Evolutionary conservation across 2,888 invertebrate genomes (phyloP), one percentile per base, ranked within the genome.

Genomic region (Epiblema foenella): DNA sequence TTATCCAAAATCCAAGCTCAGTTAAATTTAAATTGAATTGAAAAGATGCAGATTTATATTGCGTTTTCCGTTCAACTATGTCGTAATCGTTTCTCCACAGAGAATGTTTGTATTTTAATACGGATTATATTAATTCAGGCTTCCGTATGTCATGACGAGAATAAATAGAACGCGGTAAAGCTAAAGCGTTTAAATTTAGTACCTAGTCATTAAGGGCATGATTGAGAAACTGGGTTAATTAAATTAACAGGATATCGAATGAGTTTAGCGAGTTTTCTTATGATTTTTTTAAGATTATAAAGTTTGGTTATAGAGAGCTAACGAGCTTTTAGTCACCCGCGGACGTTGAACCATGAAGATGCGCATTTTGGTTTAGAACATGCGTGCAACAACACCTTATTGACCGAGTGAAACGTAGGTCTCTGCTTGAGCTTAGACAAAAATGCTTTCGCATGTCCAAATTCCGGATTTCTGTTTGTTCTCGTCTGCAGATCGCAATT

Each of bases 71-170:
- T 12, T 8, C 33, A 20, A 51, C 39, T 42, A 15, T 64, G 37
- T 54, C 54, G 20, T 54, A 64, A 64, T 39, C 0, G 20, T 20
- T 33, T n/a, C 29, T 29, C n/a, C 29, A 9, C n/a, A 10, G 52
- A n/a, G 63, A 52, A 5, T 33, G 33, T 33, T 3, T 24, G 37
- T 39, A 18, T 64, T 64, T 52, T 54, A 54, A 24, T n/a, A 64
- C 54, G 64, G 52, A 64, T 64, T 54, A 54, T 3, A 17, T 7
- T 52, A 20, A 39, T 24, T 52, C 39, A 15, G 64, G 37, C 39
- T 52, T 37, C 63, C 63, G 63, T n/a, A 15, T 63, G 63, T 63
- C 63, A 20, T 20, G 37, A 9, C 15, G n/a, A 18, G n/a, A 64
- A 64, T 24, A 64, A n/a, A 56, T 54, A 54, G 7, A 15, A 20